Base-by-base conservation (phyloP, 2,888 invertebrate species). In the Netelia inedita region DNA sequence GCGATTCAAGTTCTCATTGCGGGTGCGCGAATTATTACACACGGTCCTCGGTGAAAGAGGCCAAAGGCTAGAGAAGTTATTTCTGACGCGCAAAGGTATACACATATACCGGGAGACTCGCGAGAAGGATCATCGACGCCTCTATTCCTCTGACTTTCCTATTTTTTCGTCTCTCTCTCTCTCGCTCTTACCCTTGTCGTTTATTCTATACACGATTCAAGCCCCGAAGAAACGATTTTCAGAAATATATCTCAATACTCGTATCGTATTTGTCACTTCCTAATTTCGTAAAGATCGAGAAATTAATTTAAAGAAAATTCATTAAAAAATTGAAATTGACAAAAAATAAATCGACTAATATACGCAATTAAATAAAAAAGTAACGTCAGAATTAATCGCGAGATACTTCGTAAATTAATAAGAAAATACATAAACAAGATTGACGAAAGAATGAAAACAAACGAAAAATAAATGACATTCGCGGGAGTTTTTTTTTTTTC, bases 401-500 rank as follows among this genome's bases (percentile, higher is more conserved):
- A 46, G 28, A 28, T 5, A 28, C 28, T 3, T 28, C 5, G 28
- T 28, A 28, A 28, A 28, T 28, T 28, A 28, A 28, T 0, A 28
- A 2, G 28, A 5, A 28, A 3, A 28, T 28, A 28, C 5, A 28
- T 28, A 28, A 28, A 28, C 5, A 28, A n/a, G 50, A 50, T 50
- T 2, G n/a, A 11, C 2, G 50, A 2, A 50, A 50, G 66, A 46
- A 68, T 46, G 21, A 43, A 21, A 19, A 11, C 6, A 19, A 16
- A 57, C 28, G n/a, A 46, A 16, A 11, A n/a, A 14, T 16, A 1
- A 68, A 43, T 16, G 43, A 23, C 19, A 11, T 14, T 9, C 16
- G 76, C 21, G 46, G 59, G 43, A 23, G 69, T 71, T 50, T 61
- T 69, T 68, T 69, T 68, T 71, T 79, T 53, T 46, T 69, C 28